A percentile compares a stretch with the other conserved stretches of the same genome.
Conservation (phyloP, 2,113 vertebrate species). For the Microcebus griseorufus region DNA sequence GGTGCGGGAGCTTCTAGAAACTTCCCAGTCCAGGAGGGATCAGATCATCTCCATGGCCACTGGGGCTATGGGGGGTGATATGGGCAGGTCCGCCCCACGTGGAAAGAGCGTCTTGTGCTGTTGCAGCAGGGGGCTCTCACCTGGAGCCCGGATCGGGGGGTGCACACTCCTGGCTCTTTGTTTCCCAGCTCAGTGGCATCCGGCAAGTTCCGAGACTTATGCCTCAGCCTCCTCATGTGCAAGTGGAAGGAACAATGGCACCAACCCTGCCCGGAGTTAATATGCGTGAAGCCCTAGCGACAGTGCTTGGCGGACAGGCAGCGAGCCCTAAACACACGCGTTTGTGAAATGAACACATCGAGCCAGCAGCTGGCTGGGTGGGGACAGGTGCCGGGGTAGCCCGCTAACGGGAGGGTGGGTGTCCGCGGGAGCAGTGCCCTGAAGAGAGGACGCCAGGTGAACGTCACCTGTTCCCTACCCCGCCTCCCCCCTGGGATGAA, state of each 20-base stretch:
- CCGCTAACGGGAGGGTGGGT: accelerated
- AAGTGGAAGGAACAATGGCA: neutral
- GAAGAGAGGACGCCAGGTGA: neutral
- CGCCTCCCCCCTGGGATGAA: accelerated
- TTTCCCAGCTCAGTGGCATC: neutral
- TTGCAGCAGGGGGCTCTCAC: accelerated
- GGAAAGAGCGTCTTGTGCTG: neutral
- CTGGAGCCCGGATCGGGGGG: accelerated
- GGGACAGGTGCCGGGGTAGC: neutral
- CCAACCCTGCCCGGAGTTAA: accelerated
- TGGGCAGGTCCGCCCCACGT: accelerated
- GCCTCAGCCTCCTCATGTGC: neutral
- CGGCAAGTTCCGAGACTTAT: too few species aligned
- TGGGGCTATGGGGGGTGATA: neutral
- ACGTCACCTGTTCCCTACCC: neutral
- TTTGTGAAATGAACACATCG: neutral
- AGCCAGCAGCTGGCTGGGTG: neutral
- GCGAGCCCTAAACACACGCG: neutral
- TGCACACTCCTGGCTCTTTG: neutral
- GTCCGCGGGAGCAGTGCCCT: accelerated
- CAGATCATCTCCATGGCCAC: neutral
- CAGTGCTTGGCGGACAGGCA: accelerated
- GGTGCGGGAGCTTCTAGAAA: neutral
- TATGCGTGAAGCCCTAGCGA: neutral
- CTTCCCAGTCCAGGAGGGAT: neutral